Evolutionary conservation across 2,113 vertebrate genomes (phyloP).

Genomic region (Pampusana beccarii): DNA sequence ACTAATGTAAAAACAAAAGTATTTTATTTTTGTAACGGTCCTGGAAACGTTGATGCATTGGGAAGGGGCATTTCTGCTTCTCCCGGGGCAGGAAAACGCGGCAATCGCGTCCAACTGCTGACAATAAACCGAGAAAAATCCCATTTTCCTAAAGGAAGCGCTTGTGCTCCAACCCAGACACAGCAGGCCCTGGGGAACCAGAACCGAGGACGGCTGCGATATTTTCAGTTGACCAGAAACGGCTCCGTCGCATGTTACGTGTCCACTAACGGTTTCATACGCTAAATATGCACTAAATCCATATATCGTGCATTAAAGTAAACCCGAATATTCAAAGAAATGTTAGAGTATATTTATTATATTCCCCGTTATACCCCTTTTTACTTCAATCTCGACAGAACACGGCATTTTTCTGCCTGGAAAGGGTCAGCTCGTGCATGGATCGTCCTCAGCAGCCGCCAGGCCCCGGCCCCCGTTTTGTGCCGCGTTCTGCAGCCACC

Average conservation of each 20-base stretch:
- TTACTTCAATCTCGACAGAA: neutral
- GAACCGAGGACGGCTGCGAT: rapidly evolving
- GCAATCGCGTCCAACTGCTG: rapidly evolving
- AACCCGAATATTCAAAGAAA: neutral
- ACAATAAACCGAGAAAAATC: rapidly evolving
- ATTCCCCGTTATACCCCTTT: neutral
- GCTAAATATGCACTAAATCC: neutral
- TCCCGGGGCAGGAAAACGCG: rapidly evolving
- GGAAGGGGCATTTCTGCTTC: neutral
- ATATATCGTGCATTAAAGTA: neutral
- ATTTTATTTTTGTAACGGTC: slow-evolving; percentile 64
- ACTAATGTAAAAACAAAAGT: slow-evolving; percentile 26
- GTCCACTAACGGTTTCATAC: neutral
- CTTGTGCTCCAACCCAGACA: neutral
- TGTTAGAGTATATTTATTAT: neutral
- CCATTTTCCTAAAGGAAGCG: neutral
- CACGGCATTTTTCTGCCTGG: neutral
- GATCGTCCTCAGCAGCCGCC: neutral
- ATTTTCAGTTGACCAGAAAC: neutral
- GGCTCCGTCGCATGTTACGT: neutral
- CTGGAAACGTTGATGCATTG: neutral
- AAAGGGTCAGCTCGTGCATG: neutral
- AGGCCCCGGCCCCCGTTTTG: neutral
- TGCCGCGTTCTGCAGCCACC: slow-evolving; percentile 8
- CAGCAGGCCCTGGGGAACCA: neutral